A percentile compares a stretch with the other conserved stretches of the same genome.
phyloP scores from a whole-genome alignment of 1,140 invertebrate genomes.

The Drosophila novamexicana region DNA sequence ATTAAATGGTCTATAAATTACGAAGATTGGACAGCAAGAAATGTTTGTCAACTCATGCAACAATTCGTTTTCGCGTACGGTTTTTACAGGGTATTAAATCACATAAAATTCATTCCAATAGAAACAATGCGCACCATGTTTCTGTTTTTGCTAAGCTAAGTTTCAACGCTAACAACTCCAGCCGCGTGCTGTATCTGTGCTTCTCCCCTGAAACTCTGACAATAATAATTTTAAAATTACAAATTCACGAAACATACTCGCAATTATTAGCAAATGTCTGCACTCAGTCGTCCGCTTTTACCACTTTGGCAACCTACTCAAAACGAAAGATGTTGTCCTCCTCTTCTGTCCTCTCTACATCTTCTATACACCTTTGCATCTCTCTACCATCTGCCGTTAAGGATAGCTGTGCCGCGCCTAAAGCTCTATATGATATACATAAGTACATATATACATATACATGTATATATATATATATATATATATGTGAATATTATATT shows the following conservation, averaged over 20 bases:
- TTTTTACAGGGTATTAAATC: slow-evolving; percentile 75
- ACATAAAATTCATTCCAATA: slow-evolving; percentile 63
- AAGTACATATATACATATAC: slow-evolving; percentile 35
- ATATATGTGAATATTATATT: slow-evolving; percentile 35
- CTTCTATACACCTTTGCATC: slow-evolving; percentile 56
- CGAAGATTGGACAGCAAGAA: too few species aligned
- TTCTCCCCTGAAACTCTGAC: slow-evolving; percentile 41
- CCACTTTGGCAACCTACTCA: slow-evolving; percentile 20
- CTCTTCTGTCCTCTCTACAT: neutral
- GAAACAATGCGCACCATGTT: slow-evolving; percentile 16
- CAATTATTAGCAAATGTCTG: slow-evolving; percentile 80
- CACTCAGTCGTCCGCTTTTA: slow-evolving; percentile 45
- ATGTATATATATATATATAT: slow-evolving; percentile 26
- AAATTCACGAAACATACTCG: slow-evolving; percentile 82
- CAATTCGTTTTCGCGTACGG: slow-evolving; percentile 45
- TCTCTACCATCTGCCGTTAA: slow-evolving; percentile 72
- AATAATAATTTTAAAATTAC: slow-evolving; percentile 81
- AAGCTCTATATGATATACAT: slow-evolving; percentile 43
- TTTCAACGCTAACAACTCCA: slow-evolving; percentile 29
- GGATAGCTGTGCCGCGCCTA: slow-evolving; percentile 72
- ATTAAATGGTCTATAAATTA: too few species aligned
- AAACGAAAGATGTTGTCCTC: slow-evolving; percentile 21
- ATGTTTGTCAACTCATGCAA: too few species aligned
- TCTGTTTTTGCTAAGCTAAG: slow-evolving; percentile 9
- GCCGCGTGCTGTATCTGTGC: slow-evolving; percentile 27